Evolutionary conservation across 1,140 invertebrate species (phyloP).

Genomic region (Zaprionus gabonicus): DNA sequence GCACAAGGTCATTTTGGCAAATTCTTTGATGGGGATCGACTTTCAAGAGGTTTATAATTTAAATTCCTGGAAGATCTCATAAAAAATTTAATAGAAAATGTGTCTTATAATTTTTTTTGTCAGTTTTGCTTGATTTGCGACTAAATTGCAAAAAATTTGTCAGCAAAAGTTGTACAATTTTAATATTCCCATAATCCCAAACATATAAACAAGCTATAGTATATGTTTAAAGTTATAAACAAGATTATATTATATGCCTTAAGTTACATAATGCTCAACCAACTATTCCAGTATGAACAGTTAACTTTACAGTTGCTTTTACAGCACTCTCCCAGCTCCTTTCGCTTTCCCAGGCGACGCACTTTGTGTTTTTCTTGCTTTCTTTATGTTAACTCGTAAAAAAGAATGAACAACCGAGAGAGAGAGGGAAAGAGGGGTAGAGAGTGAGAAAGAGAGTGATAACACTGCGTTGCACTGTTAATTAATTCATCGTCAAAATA

Average conservation of each 20-base stretch:
- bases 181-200: neutral
- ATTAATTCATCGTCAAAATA: slow-evolving; percentile 69
- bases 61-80: neutral
- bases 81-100: neutral
- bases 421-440: neutral
- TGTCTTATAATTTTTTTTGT: neutral
- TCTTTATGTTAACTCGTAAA: slow-evolving; percentile 18
- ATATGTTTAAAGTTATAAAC: neutral
- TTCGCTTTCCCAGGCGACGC: neutral
- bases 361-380: neutral
- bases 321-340: neutral
- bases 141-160: too few species aligned
- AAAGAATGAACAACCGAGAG: neutral
- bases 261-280: neutral
- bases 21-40: too few species aligned
- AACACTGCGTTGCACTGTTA: slow-evolving; percentile 54
- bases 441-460: neutral
- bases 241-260: neutral
- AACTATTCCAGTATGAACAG: neutral
- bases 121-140: neutral
- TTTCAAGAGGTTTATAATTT: neutral
- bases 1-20: too few species aligned
- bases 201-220: neutral
- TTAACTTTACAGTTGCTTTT: neutral
- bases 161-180: neutral